A percentile compares a stretch with the other conserved stretches of the same genome.
These are phyloP conservation scores for Rallus crepitans DNA, from an alignment of 2,797 vertebrate species.

Conservation along the genomic window DNA sequence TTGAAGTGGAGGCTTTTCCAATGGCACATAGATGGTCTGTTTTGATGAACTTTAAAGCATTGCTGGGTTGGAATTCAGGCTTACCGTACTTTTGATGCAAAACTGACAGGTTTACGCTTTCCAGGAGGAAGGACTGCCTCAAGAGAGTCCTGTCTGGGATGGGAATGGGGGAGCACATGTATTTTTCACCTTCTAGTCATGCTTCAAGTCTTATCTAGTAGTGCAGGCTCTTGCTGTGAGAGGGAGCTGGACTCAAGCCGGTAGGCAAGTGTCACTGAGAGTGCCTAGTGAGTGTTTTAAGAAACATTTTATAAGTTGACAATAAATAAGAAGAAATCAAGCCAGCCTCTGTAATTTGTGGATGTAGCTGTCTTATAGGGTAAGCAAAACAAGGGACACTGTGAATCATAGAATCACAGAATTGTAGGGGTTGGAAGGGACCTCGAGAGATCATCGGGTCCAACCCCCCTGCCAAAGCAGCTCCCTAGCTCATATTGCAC, in stretches of 20 bases:
- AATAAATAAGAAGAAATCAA: slow-evolving; percentile 38
- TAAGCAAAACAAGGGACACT: background rate
- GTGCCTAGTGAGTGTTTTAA: background rate
- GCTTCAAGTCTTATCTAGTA: slow-evolving; percentile 9
- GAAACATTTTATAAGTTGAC: background rate
- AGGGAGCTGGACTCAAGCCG: background rate
- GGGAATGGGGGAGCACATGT: background rate
- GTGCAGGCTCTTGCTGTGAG: background rate
- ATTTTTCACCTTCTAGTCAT: background rate
- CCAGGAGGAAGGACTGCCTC: background rate
- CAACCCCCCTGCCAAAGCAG: no score
- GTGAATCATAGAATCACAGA: background rate
- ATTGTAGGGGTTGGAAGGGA: no score
- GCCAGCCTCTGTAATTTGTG: slow-evolving; percentile 16
- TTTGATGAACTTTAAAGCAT: background rate
- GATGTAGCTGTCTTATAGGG: background rate
- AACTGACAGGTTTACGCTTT: background rate
- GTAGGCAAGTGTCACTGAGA: slow-evolving; percentile 6
- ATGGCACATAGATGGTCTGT: accelerated
- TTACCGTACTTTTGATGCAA: background rate
- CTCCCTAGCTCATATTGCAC: no score
- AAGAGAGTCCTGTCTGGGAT: background rate
- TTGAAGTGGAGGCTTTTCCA: background rate
- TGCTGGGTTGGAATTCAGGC: background rate
- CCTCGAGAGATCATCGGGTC: no score